These are phyloP conservation scores for Caenorhabditis becei DNA, from an alignment of 2,888 invertebrate species.

Conservation along the genomic window DNA sequence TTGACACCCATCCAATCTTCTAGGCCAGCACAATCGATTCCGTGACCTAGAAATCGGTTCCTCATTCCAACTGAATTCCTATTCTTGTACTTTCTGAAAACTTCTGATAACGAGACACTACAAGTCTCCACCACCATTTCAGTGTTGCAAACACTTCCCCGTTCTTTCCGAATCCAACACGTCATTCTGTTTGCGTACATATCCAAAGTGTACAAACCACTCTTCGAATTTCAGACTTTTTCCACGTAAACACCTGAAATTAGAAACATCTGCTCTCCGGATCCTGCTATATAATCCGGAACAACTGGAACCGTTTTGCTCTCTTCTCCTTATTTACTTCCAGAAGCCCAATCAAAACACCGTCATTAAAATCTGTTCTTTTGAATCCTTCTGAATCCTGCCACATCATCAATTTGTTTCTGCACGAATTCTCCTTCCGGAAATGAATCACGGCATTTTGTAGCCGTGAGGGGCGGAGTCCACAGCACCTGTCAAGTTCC, in stretches of 20 bases:
- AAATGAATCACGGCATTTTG: background rate
- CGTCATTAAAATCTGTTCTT: background rate
- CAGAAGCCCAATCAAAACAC: background rate
- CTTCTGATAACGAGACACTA: too few species aligned
- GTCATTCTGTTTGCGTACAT: background rate
- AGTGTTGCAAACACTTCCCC: too few species aligned
- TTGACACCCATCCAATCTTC: too few species aligned
- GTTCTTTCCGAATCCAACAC: too few species aligned
- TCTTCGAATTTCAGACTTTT: background rate
- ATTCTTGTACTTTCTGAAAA: too few species aligned
- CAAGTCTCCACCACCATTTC: too few species aligned
- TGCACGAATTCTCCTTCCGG: background rate
- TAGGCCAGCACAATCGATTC: too few species aligned
- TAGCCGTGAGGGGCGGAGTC: background rate
- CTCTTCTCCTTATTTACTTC: background rate
- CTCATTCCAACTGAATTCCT: too few species aligned
- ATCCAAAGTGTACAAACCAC: background rate
- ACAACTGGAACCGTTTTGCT: background rate
- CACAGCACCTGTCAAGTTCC: background rate
- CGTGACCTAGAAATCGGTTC: too few species aligned
- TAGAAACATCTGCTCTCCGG: background rate
- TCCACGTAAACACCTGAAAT: conserved; percentile 2
- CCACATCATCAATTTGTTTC: background rate
- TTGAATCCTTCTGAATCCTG: background rate
- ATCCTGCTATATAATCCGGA: background rate